Conservation (phyloP, 2,797 vertebrate genomes). For the Vipera latastei region DNA sequence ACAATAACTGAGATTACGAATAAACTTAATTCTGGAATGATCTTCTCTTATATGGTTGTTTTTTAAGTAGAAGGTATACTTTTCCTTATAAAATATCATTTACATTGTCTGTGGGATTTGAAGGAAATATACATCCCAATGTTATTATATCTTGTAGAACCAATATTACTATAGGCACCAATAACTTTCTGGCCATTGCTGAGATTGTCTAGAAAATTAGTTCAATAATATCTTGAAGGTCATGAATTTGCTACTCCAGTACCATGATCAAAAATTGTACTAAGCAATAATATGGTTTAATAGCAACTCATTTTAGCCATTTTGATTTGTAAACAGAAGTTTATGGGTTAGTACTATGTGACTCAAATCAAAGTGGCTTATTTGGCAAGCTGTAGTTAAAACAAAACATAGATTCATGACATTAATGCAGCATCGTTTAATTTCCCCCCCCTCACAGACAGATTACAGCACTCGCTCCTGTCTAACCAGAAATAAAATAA, state of each 20-base stretch:
- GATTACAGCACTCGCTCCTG: background rate
- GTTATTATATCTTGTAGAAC: background rate
- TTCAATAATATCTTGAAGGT: background rate
- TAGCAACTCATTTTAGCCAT: background rate
- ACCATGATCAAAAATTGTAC: background rate
- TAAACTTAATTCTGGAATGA: background rate
- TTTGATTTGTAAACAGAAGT: background rate
- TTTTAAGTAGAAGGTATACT: background rate
- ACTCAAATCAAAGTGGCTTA: background rate
- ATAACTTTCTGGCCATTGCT: background rate
- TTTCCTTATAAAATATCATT: background rate
- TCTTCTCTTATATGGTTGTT: background rate
- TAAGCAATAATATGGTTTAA: background rate
- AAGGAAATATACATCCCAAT: background rate
- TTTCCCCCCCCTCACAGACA: background rate
- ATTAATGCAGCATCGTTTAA: background rate
- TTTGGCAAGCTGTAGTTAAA: background rate
- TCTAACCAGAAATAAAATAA: background rate
- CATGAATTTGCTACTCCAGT: background rate
- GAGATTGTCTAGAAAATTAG: background rate
- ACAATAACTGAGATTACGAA: background rate
- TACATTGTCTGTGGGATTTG: background rate
- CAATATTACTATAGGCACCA: background rate
- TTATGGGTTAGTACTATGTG: background rate
- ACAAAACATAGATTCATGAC: background rate